Evolutionary conservation across 2,797 vertebrate genomes (phyloP), one percentile per base, ranked within the genome.

Genomic region (Chelmon rostratus): DNA sequence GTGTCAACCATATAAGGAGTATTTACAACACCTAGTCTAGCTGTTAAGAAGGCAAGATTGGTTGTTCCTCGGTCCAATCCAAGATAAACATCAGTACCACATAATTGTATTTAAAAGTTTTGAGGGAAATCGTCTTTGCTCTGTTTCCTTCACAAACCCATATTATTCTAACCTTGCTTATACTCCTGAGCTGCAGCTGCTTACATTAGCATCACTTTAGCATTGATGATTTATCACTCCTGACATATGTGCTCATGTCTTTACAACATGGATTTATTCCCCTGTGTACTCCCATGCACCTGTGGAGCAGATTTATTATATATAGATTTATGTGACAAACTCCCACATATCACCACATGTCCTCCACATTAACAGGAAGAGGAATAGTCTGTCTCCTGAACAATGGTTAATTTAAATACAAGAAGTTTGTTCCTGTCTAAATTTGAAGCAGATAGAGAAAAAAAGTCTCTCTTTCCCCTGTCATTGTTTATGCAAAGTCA

Each of bases 401-500:
- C 44, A 79, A 68, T 49, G 18, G 31, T 64, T 80, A 0, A 83
- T 79, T 81, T 81, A 58, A 74, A 67, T 74, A 71, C 49, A 40
- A 82, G 11, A 84, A 65, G 9, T 79, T 81, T 85, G 44, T 68
- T 38, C 12, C 65, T 65, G 33, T 68, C 40, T 40, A 61, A 57
- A 84, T 69, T 79, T 68, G 68, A 86, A 76, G 81, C 64, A 56
- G 46, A 49, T n/a, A 46, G 49, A 62, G 37, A 13, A 56, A 71
- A 68, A 81, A 68, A 46, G 10, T 7, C 11, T 40, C 8, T 10
- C 21, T 58, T 61, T 11, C 16, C 16, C 23, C 50, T 46, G 33
- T 87, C 71, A 85, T 86, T 92, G 85, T 92, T 92, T 90, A 89
- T 92, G 90, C 91, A 86, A 90, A 90, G 88, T 93, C 90, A 89